A percentile compares a stretch with the other conserved stretches of the same genome.
Conservation (phyloP, 64 coral and sea anemone species). For the Cladopsammia gracilis region DNA sequence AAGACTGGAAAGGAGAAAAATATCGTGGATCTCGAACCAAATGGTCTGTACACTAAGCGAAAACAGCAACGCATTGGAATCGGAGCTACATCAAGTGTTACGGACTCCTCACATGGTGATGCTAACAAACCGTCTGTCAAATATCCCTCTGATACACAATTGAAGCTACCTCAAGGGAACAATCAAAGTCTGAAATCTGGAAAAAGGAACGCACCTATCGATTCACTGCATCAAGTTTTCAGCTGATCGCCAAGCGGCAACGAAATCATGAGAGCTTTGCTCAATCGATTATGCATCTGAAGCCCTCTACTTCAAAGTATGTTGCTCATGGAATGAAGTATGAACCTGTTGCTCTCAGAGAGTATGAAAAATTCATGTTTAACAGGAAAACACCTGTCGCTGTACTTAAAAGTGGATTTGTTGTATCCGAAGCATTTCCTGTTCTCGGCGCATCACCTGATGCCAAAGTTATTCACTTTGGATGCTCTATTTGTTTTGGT, state of each 20-base stretch:
- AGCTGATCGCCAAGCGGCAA: conserved; percentile 15
- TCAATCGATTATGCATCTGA: conserved; percentile 4
- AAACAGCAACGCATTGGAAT: conserved; percentile 8
- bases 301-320: background rate
- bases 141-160: conserved; percentile 44
- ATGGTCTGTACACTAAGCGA: conserved; percentile 47
- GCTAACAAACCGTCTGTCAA: background rate
- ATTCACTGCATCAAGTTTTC: conserved; percentile 32
- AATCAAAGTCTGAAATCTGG: conserved; percentile 36
- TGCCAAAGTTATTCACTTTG: too few species aligned
- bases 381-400: too few species aligned
- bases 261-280: conserved; percentile 16
- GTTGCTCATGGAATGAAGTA: conserved; percentile 14
- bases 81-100: background rate
- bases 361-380: background rate
- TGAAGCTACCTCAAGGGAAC: conserved; percentile 29
- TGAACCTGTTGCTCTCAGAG: background rate
- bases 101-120: conserved; percentile 5
- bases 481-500: too few species aligned
- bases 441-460: too few species aligned
- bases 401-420: too few species aligned
- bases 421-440: too few species aligned
- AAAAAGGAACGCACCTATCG: conserved; percentile 35
- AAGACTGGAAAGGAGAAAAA: conserved; percentile 54
- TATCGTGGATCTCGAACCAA: conserved; percentile 61